A percentile compares a stretch with the other conserved stretches of the same genome.
phyloP scores from a whole-genome alignment of 2,888 invertebrate genomes.

The Ornithoptera alexandrae region DNA sequence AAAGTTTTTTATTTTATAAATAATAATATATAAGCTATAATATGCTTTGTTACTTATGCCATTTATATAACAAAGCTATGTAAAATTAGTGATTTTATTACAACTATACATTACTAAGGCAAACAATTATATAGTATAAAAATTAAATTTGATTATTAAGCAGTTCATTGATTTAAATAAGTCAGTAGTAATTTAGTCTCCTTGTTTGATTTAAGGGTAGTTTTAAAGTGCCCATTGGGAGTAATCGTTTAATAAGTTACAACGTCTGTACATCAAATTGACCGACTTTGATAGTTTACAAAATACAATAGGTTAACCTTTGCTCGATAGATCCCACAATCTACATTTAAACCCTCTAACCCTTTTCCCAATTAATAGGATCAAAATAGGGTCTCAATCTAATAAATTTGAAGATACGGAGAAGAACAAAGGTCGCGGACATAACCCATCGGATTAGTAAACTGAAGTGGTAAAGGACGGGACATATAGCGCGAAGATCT shows the following conservation, averaged over 20 bases:
- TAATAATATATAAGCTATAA: too few species aligned
- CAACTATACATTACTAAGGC: neutral
- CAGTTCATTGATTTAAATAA: too few species aligned
- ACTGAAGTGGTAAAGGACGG: too few species aligned
- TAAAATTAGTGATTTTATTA: neutral
- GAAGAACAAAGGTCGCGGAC: neutral
- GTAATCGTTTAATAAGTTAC: slow-evolving; percentile 36
- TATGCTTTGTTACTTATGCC: neutral
- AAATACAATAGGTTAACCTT: slow-evolving; percentile 30
- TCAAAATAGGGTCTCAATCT: slow-evolving; percentile 1
- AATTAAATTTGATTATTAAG: neutral
- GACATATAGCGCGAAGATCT: too few species aligned
- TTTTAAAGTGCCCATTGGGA: slow-evolving; percentile 2
- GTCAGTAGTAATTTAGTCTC: neutral
- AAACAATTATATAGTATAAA: neutral
- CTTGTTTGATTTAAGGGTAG: neutral
- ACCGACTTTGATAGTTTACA: slow-evolving; percentile 31
- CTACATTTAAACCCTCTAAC: slow-evolving; percentile 20
- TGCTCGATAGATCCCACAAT: slow-evolving; percentile 28
- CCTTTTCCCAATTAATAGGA: slow-evolving; percentile 12
- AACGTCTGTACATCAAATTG: slow-evolving; percentile 45
- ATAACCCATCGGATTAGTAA: too few species aligned
- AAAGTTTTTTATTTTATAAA: too few species aligned
- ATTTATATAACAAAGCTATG: neutral
- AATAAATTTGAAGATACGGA: neutral